phyloP scores from a whole-genome alignment of 2,888 invertebrate genomes.

The Empis stercorea region DNA sequence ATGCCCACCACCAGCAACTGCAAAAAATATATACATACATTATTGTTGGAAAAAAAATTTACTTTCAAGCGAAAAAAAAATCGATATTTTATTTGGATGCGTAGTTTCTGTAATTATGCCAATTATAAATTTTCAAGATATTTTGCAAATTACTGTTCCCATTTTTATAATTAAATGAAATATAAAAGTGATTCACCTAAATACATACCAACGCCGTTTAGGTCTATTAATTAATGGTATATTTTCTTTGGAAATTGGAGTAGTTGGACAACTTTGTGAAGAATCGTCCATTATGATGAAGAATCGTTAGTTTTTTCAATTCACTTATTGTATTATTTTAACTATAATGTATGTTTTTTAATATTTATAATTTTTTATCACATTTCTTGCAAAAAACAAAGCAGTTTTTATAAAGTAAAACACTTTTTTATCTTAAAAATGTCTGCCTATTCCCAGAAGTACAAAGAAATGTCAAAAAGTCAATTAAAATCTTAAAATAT shows the following conservation, averaged over 20 bases:
- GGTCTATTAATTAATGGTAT: constrained; percentile 55
- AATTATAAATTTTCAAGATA: too few species aligned
- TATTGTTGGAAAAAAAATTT: not conserved
- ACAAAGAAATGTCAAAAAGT: too few species aligned
- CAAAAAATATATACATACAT: not conserved
- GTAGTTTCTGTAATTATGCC: not conserved
- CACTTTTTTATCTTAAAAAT: too few species aligned
- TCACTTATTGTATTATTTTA: not conserved
- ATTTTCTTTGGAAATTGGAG: constrained; percentile 48
- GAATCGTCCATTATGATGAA: constrained; percentile 34
- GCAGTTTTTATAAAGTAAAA: not conserved
- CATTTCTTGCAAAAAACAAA: not conserved
- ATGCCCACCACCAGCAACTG: constrained; percentile 61
- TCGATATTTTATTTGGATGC: not conserved
- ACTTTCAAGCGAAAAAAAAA: not conserved
- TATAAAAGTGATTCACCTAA: constrained; percentile 39
- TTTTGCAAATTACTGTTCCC: too few species aligned
- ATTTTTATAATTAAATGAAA: too few species aligned
- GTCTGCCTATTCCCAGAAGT: too few species aligned
- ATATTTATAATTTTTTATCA: constrained; percentile 4
- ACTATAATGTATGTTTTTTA: constrained; percentile 6
- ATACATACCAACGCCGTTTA: constrained; percentile 45
- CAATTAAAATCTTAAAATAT: too few species aligned
- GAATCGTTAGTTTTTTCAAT: constrained; percentile 10
- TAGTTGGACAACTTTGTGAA: constrained; percentile 39